These are phyloP conservation scores for Salvelinus namaycush DNA, from an alignment of 2,113 vertebrate species.

Conservation along the genomic window DNA sequence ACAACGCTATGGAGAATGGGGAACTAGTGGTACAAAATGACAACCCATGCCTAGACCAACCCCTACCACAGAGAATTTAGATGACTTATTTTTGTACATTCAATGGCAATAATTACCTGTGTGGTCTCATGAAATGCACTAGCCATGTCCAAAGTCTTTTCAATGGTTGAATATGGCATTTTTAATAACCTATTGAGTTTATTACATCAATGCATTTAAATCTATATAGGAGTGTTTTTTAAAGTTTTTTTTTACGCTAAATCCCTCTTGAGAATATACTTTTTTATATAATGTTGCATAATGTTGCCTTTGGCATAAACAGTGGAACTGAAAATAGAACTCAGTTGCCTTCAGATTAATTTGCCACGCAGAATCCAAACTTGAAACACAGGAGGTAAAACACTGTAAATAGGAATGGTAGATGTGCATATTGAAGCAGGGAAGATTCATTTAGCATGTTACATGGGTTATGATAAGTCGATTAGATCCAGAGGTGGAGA, in stretches of 20 bases:
- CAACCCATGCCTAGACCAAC: constrained; percentile 2
- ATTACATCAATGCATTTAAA: constrained; percentile 38
- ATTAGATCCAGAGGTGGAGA: background rate
- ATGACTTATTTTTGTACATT: background rate
- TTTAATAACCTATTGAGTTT: background rate
- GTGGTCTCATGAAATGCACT: background rate
- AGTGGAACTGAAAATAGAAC: constrained; percentile 54
- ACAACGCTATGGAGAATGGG: constrained; percentile 31
- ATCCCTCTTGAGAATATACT: constrained; percentile 31
- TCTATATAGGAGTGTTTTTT: constrained; percentile 33
- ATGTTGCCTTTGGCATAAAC: constrained; percentile 61
- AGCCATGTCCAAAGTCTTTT: background rate
- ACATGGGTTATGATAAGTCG: background rate
- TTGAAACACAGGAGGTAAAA: constrained; percentile 30
- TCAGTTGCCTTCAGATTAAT: constrained; percentile 49
- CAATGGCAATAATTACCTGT: background rate
- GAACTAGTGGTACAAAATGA: constrained; percentile 15
- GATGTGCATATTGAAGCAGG: background rate
- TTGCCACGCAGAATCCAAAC: constrained; percentile 49
- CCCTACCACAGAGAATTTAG: constrained; percentile 25
- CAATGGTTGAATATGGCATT: background rate
- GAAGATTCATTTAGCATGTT: background rate
- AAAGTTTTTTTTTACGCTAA: constrained; percentile 19
- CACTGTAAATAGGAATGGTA: constrained; percentile 17
- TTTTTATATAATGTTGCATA: constrained; percentile 28